Conservation (phyloP, 1,140 invertebrate species). For the Drosophila kurseongensis region DNA sequence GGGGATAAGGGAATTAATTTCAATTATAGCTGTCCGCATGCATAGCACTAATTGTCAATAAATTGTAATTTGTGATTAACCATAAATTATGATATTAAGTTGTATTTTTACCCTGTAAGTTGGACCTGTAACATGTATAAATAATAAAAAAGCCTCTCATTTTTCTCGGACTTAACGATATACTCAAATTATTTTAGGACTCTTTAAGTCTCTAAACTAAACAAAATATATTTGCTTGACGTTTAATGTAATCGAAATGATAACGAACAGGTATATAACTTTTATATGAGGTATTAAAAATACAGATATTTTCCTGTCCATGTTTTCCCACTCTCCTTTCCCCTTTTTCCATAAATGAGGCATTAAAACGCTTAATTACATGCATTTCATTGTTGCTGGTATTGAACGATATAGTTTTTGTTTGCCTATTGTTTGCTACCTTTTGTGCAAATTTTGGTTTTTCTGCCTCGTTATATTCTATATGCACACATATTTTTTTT, state of each 20-base stretch:
- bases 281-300: conserved; percentile 12
- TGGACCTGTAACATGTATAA: too few relatives aligned
- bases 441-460: conserved; percentile 31
- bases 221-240: neutral
- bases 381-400: conserved; percentile 27
- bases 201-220: neutral
- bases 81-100: neutral
- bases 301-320: conserved; percentile 4
- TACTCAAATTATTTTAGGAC: too few relatives aligned
- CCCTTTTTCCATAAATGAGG: conserved; percentile 19
- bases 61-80: conserved; percentile 27
- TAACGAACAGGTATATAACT: neutral
- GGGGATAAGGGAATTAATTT: conserved; percentile 25
- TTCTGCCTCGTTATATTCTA: conserved; percentile 16
- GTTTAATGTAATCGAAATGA: neutral
- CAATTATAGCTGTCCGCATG: conserved; percentile 41
- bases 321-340: neutral
- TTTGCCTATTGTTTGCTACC: conserved; percentile 30
- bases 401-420: conserved; percentile 36
- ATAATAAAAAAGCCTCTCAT: too few relatives aligned
- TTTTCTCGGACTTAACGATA: too few relatives aligned
- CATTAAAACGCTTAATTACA: conserved; percentile 54
- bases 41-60: conserved; percentile 49
- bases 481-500: conserved; percentile 18
- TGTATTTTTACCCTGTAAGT: neutral